phyloP scores from a whole-genome alignment of 2,113 vertebrate genomes.

The Hiodon tergisus region DNA sequence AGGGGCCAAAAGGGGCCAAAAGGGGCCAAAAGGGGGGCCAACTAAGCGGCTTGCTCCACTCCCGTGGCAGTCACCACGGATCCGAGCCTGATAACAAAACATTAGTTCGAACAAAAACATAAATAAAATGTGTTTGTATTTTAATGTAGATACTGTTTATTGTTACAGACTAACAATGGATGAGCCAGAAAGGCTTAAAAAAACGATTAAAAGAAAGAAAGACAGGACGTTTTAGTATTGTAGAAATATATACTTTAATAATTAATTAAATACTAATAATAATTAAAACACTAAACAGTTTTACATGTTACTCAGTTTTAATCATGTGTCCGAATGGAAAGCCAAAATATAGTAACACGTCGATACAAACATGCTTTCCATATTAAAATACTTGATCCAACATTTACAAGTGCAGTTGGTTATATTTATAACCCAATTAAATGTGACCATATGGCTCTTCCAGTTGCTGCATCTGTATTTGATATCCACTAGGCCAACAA shows the following conservation, averaged over 20 bases:
- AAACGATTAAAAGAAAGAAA: no score
- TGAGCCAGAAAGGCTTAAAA: not conserved
- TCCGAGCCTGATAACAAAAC: not conserved
- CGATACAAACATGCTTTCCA: not conserved
- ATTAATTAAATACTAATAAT: no score
- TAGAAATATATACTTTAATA: no score
- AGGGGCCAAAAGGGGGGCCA: slow-evolving; percentile 16
- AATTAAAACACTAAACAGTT: no score
- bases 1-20: no score
- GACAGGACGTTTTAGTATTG: no score
- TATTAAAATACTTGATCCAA: not conserved
- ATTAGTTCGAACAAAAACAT: not conserved
- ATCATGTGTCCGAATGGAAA: not conserved
- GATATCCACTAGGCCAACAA: not conserved
- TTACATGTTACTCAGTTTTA: not conserved
- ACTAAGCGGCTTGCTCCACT: slow-evolving; percentile 4
- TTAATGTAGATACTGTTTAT: not conserved
- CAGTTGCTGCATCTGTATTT: slow-evolving; percentile 8
- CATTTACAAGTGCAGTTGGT: not conserved
- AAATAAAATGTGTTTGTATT: not conserved
- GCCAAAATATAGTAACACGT: not conserved
- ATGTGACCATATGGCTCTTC: slow-evolving; percentile 39
- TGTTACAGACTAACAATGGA: not conserved
- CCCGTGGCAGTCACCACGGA: not conserved
- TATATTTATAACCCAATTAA: not conserved